phyloP scores from a whole-genome alignment of 2,113 vertebrate genomes.

The Oophaga pumilio region DNA sequence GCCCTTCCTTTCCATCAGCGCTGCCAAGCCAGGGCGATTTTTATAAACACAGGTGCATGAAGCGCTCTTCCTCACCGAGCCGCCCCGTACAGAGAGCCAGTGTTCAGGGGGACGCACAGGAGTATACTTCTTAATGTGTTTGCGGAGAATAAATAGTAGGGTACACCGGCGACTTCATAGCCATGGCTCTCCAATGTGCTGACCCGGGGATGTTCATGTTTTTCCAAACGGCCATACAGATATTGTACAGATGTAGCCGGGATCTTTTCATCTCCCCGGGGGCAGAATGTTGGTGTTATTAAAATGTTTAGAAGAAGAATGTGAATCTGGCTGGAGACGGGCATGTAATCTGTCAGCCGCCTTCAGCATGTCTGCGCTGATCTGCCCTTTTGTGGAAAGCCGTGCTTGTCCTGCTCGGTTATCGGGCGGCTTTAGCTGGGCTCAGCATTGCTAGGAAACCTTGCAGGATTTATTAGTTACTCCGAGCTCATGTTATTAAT shows the following conservation, averaged over 20 bases:
- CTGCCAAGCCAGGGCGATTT: slow-evolving; percentile 33
- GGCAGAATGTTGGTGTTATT: slow-evolving; percentile 45
- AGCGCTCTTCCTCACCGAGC: neutral
- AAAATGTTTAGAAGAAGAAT: slow-evolving; percentile 43
- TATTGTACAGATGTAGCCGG: slow-evolving; percentile 13
- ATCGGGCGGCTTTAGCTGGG: slow-evolving; percentile 43
- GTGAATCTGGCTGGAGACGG: slow-evolving; percentile 32
- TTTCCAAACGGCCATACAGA: slow-evolving; percentile 17
- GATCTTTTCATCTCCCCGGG: slow-evolving; percentile 37
- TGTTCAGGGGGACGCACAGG: slow-evolving; percentile 2
- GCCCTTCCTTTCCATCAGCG: slow-evolving; percentile 52
- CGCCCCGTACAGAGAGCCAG: slow-evolving; percentile 1
- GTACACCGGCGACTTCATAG: neutral
- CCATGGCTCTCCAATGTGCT: neutral
- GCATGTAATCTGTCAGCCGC: slow-evolving; percentile 44
- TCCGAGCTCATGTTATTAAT: slow-evolving; percentile 39
- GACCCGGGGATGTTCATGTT: neutral
- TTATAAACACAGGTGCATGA: slow-evolving; percentile 46
- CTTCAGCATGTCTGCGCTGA: slow-evolving; percentile 35
- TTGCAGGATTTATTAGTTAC: slow-evolving; percentile 48
- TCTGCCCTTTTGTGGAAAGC: slow-evolving; percentile 44
- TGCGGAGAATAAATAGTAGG: slow-evolving; percentile 25
- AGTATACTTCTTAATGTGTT: neutral
- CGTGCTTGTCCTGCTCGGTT: slow-evolving; percentile 2
- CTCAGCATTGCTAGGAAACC: slow-evolving; percentile 44